Conservation (phyloP, 30 jellyfish, hydroid and myxozoan genomes). For the Hydractinia symbiolongicarpus region DNA sequence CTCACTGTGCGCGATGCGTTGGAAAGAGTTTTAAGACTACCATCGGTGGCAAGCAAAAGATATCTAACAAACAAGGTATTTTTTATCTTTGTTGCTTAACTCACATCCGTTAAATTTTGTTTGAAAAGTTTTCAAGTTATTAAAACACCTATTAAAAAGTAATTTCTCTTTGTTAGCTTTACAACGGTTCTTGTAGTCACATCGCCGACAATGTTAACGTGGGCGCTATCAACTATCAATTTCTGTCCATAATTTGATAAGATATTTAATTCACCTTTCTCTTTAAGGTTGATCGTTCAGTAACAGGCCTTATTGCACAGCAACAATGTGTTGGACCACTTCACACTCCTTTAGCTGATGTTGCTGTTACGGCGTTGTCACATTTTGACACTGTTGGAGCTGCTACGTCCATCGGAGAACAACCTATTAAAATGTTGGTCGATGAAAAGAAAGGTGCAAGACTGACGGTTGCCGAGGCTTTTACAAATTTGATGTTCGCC, state of each 20-base stretch:
- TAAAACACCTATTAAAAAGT: too few species aligned
- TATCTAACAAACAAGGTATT: slow-evolving; percentile 70
- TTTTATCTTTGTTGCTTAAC: not conserved
- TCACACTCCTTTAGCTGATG: slow-evolving; percentile 92
- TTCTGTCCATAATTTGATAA: too few species aligned
- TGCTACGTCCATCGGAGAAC: slow-evolving; percentile 93
- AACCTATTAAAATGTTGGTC: slow-evolving; percentile 67
- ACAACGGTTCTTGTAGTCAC: too few species aligned
- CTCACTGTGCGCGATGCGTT: slow-evolving; percentile 51
- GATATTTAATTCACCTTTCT: too few species aligned
- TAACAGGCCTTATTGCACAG: slow-evolving; percentile 85
- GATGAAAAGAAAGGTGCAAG: slow-evolving; percentile 76
- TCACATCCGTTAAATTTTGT: not conserved
- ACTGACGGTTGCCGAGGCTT: slow-evolving; percentile 86
- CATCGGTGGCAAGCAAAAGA: slow-evolving; percentile 91
- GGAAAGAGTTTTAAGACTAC: slow-evolving; percentile 66
- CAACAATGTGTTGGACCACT: slow-evolving; percentile 92
- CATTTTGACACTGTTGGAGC: slow-evolving; percentile 71
- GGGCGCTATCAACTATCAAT: too few species aligned
- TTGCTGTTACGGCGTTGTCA: slow-evolving; percentile 74
- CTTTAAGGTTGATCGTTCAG: slow-evolving; percentile 80
- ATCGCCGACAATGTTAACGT: too few species aligned
- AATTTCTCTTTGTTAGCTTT: not conserved
- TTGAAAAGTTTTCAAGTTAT: too few species aligned
- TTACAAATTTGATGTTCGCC: slow-evolving; percentile 75